A percentile compares a stretch with the other conserved stretches of the same genome.
Conservation (phyloP, 92 coral and sea anemone genomes). For the Actinernus sp. region DNA sequence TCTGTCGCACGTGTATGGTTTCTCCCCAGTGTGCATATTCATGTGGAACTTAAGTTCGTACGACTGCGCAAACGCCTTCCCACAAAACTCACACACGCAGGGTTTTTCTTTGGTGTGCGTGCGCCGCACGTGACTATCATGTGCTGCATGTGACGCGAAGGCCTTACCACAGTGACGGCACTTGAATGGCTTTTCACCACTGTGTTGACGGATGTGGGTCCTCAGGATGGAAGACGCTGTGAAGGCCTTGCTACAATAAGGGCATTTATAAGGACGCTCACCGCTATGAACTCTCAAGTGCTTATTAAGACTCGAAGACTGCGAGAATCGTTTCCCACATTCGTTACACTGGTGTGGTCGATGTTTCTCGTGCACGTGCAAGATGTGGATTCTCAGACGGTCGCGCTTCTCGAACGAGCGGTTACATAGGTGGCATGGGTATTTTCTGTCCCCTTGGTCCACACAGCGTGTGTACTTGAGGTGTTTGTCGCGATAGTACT, state of each 20-base stretch:
- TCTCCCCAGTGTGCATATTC: conserved; percentile 99
- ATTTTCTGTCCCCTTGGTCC: conserved; percentile 97
- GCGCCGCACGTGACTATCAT: conserved; percentile 99
- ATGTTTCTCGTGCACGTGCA: conserved; percentile 99
- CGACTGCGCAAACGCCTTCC: conserved; percentile 98
- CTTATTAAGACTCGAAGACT: conserved; percentile 95
- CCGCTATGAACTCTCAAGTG: conserved; percentile 98
- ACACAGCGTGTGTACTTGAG: conserved; percentile 98
- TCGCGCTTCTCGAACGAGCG: conserved; percentile 99
- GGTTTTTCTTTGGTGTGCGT: conserved; percentile 99
- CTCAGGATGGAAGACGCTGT: conserved; percentile 97
- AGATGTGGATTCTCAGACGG: conserved; percentile 94
- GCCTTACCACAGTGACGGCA: conserved; percentile 99
- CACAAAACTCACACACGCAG: conserved; percentile 96
- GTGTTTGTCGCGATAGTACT: conserved; percentile 97
- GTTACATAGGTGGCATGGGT: conserved; percentile 96
- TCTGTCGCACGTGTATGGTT: conserved; percentile 93
- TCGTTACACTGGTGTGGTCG: conserved; percentile 97
- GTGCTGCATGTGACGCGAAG: conserved; percentile 99
- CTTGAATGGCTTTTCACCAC: conserved; percentile 98
- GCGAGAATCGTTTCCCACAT: conserved; percentile 97
- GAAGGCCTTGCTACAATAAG: conserved; percentile 95
- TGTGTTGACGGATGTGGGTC: conserved; percentile 97
- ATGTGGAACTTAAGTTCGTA: conserved; percentile 97
- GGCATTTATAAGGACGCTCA: conserved; percentile 98